Conservation (phyloP, 2,113 vertebrate genomes). For the Myocastor coypus region DNA sequence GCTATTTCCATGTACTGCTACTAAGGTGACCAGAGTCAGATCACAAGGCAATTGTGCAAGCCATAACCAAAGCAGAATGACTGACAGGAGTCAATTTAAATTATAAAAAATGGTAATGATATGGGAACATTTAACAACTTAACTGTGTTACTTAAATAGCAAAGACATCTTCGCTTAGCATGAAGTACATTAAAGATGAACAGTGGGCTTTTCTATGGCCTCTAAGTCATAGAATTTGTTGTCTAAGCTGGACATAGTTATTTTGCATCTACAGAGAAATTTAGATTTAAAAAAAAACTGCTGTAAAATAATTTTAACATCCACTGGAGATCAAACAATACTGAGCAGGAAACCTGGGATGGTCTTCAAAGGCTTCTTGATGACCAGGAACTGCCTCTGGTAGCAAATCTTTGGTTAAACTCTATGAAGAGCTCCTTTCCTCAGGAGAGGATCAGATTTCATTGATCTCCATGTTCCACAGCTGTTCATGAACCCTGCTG, state of each 20-base stretch:
- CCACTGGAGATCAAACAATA: conserved; percentile 69
- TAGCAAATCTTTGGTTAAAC: conserved; percentile 76
- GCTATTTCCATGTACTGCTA: conserved; percentile 21
- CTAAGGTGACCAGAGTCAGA: background rate
- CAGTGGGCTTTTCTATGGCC: background rate
- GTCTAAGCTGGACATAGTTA: background rate
- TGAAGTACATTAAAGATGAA: conserved; percentile 33
- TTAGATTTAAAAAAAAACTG: conserved; percentile 68
- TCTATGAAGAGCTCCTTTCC: conserved; percentile 52
- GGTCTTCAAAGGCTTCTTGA: conserved; percentile 73
- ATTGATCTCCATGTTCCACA: conserved; percentile 74
- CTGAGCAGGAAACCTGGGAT: conserved; percentile 53
- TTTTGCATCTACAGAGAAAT: conserved; percentile 55
- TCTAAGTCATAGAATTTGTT: conserved; percentile 52
- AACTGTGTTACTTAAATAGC: background rate
- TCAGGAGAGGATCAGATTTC: conserved; percentile 62
- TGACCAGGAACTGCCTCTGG: conserved; percentile 23
- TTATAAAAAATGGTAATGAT: conserved; percentile 21
- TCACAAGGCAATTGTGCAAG: background rate
- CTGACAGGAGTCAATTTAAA: background rate
- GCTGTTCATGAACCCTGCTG: conserved; percentile 58
- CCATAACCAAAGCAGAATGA: background rate
- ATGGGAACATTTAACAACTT: conserved; percentile 22
- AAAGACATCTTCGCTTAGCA: background rate
- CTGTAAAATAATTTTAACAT: conserved; percentile 61